phyloP scores from a whole-genome alignment of 1,140 invertebrate genomes.

The Drosophila athabasca region DNA sequence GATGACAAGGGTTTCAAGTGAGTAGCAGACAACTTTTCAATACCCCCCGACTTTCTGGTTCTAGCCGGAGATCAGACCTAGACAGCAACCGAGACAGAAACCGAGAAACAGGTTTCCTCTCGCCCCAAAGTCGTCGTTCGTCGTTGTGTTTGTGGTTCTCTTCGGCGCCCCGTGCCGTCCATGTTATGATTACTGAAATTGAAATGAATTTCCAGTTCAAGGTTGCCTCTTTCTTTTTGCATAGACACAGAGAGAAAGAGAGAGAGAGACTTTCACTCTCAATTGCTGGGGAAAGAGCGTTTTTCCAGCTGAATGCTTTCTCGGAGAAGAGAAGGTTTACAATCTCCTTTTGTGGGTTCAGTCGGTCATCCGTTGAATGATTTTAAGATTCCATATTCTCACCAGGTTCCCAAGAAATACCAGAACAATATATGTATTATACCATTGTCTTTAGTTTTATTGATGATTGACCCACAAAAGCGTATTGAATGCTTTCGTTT shows the following conservation, averaged over 20 bases:
- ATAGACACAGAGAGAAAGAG: neutral
- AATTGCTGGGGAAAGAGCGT: conserved; percentile 4
- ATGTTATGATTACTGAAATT: conserved; percentile 49
- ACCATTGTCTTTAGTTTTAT: too few species aligned
- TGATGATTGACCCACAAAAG: conserved; percentile 11
- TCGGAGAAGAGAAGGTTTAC: conserved; percentile 14
- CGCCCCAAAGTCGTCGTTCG: neutral
- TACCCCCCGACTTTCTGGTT: conserved; percentile 21
- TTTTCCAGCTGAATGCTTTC: conserved; percentile 32
- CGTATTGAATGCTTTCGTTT: conserved; percentile 2
- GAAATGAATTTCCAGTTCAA: conserved; percentile 50
- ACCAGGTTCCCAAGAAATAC: too few species aligned
- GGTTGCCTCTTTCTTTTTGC: conserved; percentile 48
- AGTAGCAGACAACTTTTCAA: conserved; percentile 84
- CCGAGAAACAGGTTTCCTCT: conserved; percentile 34
- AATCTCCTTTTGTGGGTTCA: too few species aligned
- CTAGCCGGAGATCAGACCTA: neutral
- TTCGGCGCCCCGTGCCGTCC: conserved; percentile 28
- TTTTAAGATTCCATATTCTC: neutral
- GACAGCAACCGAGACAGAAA: neutral
- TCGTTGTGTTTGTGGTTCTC: conserved; percentile 2
- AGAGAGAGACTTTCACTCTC: conserved; percentile 24
- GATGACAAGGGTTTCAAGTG: conserved; percentile 96
- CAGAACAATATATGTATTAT: too few species aligned
- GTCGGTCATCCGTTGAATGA: too few species aligned